A percentile compares a stretch with the other conserved stretches of the same genome.
Evolutionary conservation across 1,140 invertebrate genomes (phyloP).

Genomic region (Linepithema humile): DNA sequence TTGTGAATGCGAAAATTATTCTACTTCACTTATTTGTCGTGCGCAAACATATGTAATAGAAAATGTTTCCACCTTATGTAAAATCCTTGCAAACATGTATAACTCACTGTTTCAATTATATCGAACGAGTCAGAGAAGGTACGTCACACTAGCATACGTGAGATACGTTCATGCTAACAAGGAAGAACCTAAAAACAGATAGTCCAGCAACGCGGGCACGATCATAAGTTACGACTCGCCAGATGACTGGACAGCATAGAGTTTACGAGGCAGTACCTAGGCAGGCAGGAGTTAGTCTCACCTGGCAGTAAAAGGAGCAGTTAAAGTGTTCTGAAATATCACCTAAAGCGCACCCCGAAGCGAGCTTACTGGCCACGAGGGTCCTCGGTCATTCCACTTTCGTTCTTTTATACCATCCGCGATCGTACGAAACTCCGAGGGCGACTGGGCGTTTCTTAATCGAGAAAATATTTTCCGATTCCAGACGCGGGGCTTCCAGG

Average conservation of each 20-base stretch:
- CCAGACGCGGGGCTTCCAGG: background rate
- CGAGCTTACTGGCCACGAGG: background rate
- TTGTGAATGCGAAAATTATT: background rate
- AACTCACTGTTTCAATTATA: background rate
- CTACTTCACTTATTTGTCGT: background rate
- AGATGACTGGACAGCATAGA: conserved; percentile 53
- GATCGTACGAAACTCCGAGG: background rate
- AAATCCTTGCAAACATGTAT: no score
- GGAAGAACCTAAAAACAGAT: conserved; percentile 62
- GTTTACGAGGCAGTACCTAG: conserved; percentile 68
- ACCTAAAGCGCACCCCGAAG: conserved; percentile 43
- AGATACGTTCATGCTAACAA: conserved; percentile 66
- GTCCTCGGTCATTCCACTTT: background rate
- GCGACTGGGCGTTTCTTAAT: conserved; percentile 10
- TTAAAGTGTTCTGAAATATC: conserved; percentile 64
- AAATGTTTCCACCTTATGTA: background rate
- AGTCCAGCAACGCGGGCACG: conserved; percentile 33
- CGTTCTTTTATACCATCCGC: background rate
- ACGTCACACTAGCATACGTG: background rate
- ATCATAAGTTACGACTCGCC: conserved; percentile 68
- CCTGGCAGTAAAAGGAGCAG: conserved; percentile 67
- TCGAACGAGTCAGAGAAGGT: background rate
- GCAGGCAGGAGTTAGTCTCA: conserved; percentile 62
- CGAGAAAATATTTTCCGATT: conserved; percentile 30
- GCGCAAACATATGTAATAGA: background rate